Conservation (phyloP, 2,113 vertebrate species). For the Calidris pygmaea region DNA sequence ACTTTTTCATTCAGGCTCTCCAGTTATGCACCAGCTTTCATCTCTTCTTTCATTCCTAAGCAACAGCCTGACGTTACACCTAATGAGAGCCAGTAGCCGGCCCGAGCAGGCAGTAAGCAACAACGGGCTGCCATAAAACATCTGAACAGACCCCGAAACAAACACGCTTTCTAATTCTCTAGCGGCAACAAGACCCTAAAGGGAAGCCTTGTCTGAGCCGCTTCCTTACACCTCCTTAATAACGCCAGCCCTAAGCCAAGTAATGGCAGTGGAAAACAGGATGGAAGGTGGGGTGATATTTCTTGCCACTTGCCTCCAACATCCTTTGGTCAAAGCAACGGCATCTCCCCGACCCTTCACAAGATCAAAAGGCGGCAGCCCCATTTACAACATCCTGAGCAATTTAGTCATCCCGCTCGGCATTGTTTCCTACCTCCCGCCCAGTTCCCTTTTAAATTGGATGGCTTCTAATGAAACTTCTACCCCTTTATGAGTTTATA, state of each 20-base stretch:
- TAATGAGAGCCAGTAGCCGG: conserved; percentile 27
- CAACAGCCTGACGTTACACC: background rate
- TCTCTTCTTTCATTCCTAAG: background rate
- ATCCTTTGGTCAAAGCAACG: conserved; percentile 66
- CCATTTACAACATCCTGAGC: conserved; percentile 78
- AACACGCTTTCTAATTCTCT: conserved; percentile 19
- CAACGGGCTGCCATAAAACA: conserved; percentile 36
- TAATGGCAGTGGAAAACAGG: conserved; percentile 63
- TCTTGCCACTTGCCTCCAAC: conserved; percentile 63
- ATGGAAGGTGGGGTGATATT: conserved; percentile 56
- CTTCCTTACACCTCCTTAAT: conserved; percentile 76
- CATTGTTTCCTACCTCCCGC: conserved; percentile 64
- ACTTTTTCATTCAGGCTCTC: background rate
- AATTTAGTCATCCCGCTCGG: conserved; percentile 62
- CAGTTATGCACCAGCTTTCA: background rate
- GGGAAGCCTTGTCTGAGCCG: conserved; percentile 71
- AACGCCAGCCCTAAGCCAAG: conserved; percentile 71
- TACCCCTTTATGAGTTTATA: conserved; percentile 63
- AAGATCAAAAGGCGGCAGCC: conserved; percentile 72
- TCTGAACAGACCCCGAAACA: conserved; percentile 49
- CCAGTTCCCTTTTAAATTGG: conserved; percentile 55
- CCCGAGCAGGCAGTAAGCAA: background rate
- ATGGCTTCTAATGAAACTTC: conserved; percentile 45
- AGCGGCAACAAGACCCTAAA: conserved; percentile 59
- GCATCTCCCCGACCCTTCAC: conserved; percentile 19